phyloP scores from a whole-genome alignment of 2,888 invertebrate species.

The Xestoiulus laeticollis region DNA sequence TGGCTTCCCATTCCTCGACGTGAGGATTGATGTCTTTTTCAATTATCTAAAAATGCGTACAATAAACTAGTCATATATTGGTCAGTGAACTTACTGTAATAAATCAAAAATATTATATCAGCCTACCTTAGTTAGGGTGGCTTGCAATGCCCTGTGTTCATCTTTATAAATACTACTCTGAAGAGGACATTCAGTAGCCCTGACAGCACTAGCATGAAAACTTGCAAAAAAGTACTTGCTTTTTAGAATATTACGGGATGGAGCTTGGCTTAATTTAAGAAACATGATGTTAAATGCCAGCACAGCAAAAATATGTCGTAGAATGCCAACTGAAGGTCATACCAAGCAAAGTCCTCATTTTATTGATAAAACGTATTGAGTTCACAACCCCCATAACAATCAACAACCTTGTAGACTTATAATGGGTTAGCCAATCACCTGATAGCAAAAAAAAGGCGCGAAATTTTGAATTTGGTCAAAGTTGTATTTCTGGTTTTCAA shows the following conservation, averaged over 20 bases:
- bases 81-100: neutral
- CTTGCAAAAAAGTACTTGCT: neutral
- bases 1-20: conserved; percentile 69
- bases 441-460: neutral
- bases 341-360: neutral
- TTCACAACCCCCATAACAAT: neutral
- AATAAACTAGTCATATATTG: neutral
- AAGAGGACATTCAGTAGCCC: neutral
- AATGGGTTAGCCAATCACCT: no score
- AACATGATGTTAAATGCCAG: neutral
- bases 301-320: neutral
- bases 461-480: neutral
- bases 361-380: neutral
- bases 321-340: neutral
- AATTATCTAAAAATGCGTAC: conserved; percentile 64
- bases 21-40: conserved; percentile 69
- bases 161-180: conserved; percentile 39
- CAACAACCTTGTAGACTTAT: neutral
- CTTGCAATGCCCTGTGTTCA: conserved; percentile 36
- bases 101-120: neutral
- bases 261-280: neutral
- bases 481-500: no score
- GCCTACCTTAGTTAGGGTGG: conserved; percentile 18
- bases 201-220: conserved; percentile 24
- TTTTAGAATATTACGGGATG: neutral